Percentiles rank a stretch among this genome's conserved stretches.
Conservation (phyloP, 2,797 vertebrate genomes). For the Sarcoramphus papa region DNA sequence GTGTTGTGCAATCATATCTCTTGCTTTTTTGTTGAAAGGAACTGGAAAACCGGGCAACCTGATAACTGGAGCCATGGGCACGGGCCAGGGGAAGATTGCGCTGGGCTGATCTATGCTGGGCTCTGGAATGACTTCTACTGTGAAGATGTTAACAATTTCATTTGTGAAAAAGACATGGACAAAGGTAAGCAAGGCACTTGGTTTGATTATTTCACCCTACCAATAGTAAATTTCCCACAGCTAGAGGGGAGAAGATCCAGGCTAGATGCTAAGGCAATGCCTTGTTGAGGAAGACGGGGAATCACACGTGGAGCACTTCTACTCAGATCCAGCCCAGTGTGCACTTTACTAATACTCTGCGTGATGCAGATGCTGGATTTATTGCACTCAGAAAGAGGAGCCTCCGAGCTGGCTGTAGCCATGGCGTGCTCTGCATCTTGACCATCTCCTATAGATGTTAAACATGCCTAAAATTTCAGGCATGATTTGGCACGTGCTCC, state of each 20-base stretch:
- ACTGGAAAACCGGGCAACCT: conserved; percentile 91
- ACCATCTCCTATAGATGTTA: background rate
- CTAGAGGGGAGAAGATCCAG: background rate
- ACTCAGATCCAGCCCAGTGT: background rate
- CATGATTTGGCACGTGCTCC: background rate
- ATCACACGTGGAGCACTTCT: background rate
- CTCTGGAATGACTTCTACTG: conserved; percentile 95
- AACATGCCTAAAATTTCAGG: background rate
- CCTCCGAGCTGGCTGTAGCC: background rate
- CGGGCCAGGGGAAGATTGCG: conserved; percentile 87
- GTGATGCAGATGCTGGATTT: background rate
- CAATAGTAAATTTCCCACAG: background rate
- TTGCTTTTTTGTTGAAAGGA: conserved; percentile 79
- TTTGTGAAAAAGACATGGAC: conserved; percentile 87
- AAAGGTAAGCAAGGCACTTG: conserved; percentile 71
- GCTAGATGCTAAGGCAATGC: background rate
- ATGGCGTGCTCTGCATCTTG: background rate
- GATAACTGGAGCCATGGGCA: conserved; percentile 89
- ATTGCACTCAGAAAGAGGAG: background rate
- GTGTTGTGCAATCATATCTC: conserved; percentile 42
- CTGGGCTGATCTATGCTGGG: conserved; percentile 83
- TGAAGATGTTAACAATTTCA: conserved; percentile 87
- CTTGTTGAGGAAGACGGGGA: background rate
- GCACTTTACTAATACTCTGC: background rate
- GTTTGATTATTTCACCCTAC: background rate